Base-by-base conservation (phyloP, 2,113 vertebrate species). In the Sander vitreus region DNA sequence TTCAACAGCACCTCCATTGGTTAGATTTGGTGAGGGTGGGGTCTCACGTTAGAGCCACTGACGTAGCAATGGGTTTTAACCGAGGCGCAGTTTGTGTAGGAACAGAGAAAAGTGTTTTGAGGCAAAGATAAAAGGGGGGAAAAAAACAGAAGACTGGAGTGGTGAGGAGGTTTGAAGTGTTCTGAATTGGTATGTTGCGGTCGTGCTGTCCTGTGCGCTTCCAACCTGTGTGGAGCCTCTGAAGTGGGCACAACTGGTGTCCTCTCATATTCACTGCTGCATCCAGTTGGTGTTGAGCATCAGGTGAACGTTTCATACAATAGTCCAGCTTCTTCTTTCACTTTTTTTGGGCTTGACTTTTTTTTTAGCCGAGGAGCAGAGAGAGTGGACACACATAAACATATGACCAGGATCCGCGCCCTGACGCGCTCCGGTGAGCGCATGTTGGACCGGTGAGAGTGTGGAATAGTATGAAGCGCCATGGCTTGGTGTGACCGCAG, bases 401-500 rank as follows among this genome's bases (percentile, higher is more conserved):
- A 23, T 78, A 85, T 91, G 89, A 81, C 36, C 72, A 78, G 71
- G 65, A 83, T 85, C 78, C 55, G 86, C 88, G 90, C 86, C 81
- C 78, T 87, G 88, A 88, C 67, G 92, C 82, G 76, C 82, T 45
- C 84, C 27, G 80, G 39, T 72, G 90, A 84, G 85, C 62, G 68
- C 83, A 76, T 71, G 83, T 54, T 78, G 90, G 84, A 90, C 66
- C 75, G 67, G 72, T 79, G 85, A 74, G 67, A 57, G 77, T 73
- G 73, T 77, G 84, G 87, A 89, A 80, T 93, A 95, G 93, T 95
- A 98, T 98, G 97, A 97, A 94, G 96, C 96, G 96, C 94, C 94
- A 96, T 96, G 95, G 95, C 93, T 90, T 95, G 95, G 94, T 95
- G 93, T 93, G 95, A 99, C 94, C 97, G 97, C 89, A 97, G 98